A percentile compares a stretch with the other conserved stretches of the same genome.
Conservation (phyloP, 64 coral and sea anemone species). For the Montipora cactus region DNA sequence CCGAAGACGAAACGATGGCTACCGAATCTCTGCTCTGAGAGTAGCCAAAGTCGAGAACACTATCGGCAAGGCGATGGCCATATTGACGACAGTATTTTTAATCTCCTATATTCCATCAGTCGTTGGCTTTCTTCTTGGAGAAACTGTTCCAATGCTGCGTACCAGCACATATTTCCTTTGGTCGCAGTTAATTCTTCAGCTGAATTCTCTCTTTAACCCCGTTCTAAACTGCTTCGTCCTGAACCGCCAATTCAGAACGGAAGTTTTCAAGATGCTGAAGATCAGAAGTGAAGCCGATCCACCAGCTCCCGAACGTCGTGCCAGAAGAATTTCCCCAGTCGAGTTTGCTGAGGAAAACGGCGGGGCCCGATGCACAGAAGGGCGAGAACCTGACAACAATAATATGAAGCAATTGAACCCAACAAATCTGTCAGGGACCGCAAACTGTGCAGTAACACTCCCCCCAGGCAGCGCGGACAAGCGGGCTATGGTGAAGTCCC, state of each 20-base stretch:
- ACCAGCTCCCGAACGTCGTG: not conserved
- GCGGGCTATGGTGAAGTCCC: not conserved
- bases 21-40: not conserved
- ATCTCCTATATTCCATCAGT: slow-evolving; percentile 12
- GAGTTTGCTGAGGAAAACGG: not conserved
- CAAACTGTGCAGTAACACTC: not conserved
- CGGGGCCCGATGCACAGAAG: not conserved
- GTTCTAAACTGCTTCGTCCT: slow-evolving; percentile 12
- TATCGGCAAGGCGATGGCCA: not conserved
- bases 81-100: not conserved
- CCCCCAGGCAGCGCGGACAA: not conserved
- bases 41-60: not conserved
- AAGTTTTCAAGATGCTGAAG: not conserved
- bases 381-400: not conserved
- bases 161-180: slow-evolving; percentile 39
- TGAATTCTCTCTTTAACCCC: slow-evolving; percentile 19
- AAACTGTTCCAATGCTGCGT: not conserved
- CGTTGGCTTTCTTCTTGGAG: not conserved
- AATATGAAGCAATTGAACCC: not conserved
- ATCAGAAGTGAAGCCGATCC: not conserved
- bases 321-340: no score
- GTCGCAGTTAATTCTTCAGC: slow-evolving; percentile 6
- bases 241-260: slow-evolving; percentile 16
- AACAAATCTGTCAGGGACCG: not conserved
- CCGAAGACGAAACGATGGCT: not conserved